Evolutionary conservation across 1,140 invertebrate genomes (phyloP), one percentile per base, ranked within the genome.

Genomic region (Hormaphis cornu): DNA sequence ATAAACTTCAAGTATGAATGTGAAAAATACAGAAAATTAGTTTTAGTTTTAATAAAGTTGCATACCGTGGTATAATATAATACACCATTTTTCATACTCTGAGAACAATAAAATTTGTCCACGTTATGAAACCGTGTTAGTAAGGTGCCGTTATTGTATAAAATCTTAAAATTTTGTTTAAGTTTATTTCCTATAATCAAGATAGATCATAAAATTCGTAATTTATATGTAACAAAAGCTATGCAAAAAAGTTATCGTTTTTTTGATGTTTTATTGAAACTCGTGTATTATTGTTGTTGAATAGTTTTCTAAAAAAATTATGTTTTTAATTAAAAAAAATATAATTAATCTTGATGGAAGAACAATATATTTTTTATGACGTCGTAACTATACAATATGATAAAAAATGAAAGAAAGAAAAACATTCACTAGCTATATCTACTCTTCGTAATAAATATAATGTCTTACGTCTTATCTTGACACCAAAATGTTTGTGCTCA

Each of bases 41-140:
- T 56, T 56, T 56, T 37, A 22, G 20, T 56, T 56, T 37, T 56
- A 54, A 54, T 54, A 30, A 54, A 54, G 52, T 54, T n/a, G n/a
- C n/a, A n/a, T n/a, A n/a, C n/a, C n/a, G n/a, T n/a, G n/a, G n/a
- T n/a, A n/a, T n/a, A n/a, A n/a, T n/a, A n/a, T n/a, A n/a, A n/a
- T n/a, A n/a, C n/a, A n/a, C n/a, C n/a, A n/a, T n/a, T n/a, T n/a
- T 54, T 54, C 28, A 33, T 54, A 54, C 26, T 54, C 3, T 1
- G 30, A 54, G n/a, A 56, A 35, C 30, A 56, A 56, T 22, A 56
- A 20, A 56, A 35, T 35, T 12, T 56, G 12, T 35, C 18, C 30
- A 20, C 33, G 4, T 2, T 26, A n/a, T 14, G 33, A 18, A n/a
- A 30, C 16, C 10, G 28, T 28, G 4, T 10, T 33, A 54, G 50